phyloP scores from a whole-genome alignment of 2,113 vertebrate species.

The Calypte anna region DNA sequence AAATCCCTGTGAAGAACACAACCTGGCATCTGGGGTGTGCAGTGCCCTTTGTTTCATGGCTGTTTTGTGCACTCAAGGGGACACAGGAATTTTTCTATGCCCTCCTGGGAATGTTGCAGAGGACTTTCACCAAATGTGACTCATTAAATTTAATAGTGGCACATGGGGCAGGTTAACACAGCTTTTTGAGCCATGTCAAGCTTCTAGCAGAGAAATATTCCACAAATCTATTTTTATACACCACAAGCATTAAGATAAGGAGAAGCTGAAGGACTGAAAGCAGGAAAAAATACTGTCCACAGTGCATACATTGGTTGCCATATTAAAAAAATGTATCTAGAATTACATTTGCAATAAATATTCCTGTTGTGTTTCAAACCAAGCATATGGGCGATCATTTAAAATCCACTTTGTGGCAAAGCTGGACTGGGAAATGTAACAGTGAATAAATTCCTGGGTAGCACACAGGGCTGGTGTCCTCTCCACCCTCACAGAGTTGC shows the following conservation, averaged over 20 bases:
- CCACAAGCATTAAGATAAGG: not conserved
- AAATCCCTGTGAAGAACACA: not conserved
- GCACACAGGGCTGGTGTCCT: not conserved
- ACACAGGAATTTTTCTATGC: not conserved
- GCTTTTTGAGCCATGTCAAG: not conserved
- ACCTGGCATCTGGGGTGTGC: too few species aligned
- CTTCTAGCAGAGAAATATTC: not conserved
- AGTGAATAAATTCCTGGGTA: fast-evolving
- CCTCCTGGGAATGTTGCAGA: not conserved
- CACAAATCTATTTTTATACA: not conserved
- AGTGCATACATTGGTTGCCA: not conserved
- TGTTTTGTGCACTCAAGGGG: not conserved
- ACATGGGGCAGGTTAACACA: too few species aligned
- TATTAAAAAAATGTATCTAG: not conserved
- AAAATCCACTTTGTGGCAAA: not conserved
- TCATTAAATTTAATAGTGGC: not conserved
- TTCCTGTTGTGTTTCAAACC: not conserved
- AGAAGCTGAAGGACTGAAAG: not conserved
- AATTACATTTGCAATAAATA: not conserved
- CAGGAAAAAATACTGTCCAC: not conserved
- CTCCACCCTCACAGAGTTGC: not conserved
- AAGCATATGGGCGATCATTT: not conserved
- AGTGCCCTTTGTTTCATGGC: not conserved
- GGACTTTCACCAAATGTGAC: not conserved
- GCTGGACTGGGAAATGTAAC: not conserved